Evolutionary conservation across 2,888 invertebrate genomes (phyloP).

Genomic region (Protonemura montana): DNA sequence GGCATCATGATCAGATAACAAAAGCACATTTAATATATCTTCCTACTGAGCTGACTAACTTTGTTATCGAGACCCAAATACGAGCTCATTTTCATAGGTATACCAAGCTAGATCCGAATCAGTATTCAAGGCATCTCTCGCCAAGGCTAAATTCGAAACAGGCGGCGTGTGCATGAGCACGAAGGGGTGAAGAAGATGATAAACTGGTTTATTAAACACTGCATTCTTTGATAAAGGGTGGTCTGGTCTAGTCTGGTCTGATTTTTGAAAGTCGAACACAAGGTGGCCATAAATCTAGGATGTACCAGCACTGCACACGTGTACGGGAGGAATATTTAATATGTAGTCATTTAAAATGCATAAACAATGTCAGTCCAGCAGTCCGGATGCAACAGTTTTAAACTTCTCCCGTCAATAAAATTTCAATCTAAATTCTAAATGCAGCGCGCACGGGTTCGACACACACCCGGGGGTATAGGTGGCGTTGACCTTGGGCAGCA

Average conservation of each 20-base stretch:
- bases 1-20: neutral
- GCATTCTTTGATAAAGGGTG: neutral
- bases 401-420: neutral
- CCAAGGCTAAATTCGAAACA: neutral
- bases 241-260: neutral
- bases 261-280: neutral
- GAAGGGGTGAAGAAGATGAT: neutral
- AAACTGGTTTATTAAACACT: neutral
- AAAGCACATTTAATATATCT: neutral
- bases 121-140: neutral
- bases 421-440: neutral
- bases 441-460: neutral
- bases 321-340: neutral
- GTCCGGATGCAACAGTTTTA: slow-evolving; percentile 20
- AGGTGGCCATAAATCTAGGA: neutral
- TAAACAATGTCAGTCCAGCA: slow-evolving; percentile 14
- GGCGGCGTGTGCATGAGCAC: neutral
- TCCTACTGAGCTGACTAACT: too few relatives aligned
- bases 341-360: slow-evolving; percentile 5
- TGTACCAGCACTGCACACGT: neutral
- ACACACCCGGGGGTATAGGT: neutral
- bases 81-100: too few relatives aligned
- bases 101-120: neutral
- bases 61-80: too few relatives aligned
- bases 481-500: too few relatives aligned